phyloP scores from a whole-genome alignment of 2,113 vertebrate species.

The Genyomyrus donnyi region DNA sequence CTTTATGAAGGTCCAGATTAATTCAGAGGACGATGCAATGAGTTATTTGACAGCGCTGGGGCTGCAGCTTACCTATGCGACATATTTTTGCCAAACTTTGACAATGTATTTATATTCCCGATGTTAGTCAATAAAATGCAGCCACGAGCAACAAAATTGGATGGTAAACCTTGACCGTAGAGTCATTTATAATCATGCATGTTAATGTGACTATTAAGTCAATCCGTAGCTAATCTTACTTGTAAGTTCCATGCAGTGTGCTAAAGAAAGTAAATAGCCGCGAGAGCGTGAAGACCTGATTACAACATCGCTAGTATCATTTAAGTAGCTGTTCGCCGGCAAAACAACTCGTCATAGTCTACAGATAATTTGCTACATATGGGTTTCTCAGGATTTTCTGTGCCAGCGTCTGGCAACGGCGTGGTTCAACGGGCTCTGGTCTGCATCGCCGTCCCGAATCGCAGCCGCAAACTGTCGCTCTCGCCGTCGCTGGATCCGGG shows the following conservation, averaged over 20 bases:
- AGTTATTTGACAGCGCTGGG: background rate
- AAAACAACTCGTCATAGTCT: background rate
- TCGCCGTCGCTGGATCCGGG: constrained; percentile 23
- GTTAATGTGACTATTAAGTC: background rate
- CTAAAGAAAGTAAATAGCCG: background rate
- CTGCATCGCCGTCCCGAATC: background rate
- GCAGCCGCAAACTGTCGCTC: background rate
- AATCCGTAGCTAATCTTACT: background rate
- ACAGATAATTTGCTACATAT: constrained; percentile 17
- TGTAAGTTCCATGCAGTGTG: background rate
- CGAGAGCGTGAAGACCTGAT: background rate
- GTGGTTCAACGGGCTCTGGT: background rate
- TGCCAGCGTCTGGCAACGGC: background rate
- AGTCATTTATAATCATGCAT: background rate
- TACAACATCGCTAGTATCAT: background rate
- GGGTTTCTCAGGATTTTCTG: constrained; percentile 8
- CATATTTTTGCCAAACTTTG: background rate
- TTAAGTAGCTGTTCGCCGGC: background rate
- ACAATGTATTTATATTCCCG: background rate
- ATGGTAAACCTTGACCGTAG: background rate
- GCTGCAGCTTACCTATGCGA: background rate
- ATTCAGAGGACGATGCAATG: background rate
- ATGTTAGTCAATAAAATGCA: background rate
- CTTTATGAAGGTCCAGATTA: background rate
- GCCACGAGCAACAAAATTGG: background rate